phyloP scores from a whole-genome alignment of 2,113 vertebrate species.

The Hirundichthys speculiger region DNA sequence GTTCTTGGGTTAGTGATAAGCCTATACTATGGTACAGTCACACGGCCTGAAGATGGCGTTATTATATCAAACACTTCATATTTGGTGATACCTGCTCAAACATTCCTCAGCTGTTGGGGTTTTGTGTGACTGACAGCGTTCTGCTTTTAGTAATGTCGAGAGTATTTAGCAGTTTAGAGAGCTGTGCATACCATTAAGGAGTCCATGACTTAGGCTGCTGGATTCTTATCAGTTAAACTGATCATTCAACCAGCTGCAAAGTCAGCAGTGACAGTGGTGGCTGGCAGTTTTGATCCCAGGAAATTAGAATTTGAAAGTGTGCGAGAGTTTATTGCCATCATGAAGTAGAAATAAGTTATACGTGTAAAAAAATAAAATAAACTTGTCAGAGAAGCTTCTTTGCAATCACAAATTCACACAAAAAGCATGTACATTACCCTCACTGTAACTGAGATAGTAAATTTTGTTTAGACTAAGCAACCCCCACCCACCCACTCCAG shows the following conservation, averaged over 20 bases:
- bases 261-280: too few relatives aligned
- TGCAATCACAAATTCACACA: too few relatives aligned
- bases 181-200: background rate
- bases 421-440: background rate
- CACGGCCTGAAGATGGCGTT: conserved; percentile 63
- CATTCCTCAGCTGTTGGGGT: conserved; percentile 21
- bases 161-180: background rate
- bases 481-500: background rate
- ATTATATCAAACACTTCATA: conserved; percentile 10
- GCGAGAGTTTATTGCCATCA: too few relatives aligned
- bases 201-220: background rate
- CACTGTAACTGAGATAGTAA: background rate
- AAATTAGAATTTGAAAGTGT: too few relatives aligned
- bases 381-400: too few relatives aligned
- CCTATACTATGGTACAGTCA: too few relatives aligned
- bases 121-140: conserved; percentile 21
- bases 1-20: background rate
- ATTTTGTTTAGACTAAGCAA: background rate
- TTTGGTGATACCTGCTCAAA: conserved; percentile 18
- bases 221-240: background rate
- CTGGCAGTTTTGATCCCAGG: too few relatives aligned
- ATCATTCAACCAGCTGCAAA: background rate
- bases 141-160: background rate
- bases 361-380: too few relatives aligned
- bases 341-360: too few relatives aligned